Percentiles rank a stretch among this genome's conserved stretches.
Evolutionary conservation across 2,113 vertebrate genomes (phyloP).

Genomic region (Climacteris rufus): DNA sequence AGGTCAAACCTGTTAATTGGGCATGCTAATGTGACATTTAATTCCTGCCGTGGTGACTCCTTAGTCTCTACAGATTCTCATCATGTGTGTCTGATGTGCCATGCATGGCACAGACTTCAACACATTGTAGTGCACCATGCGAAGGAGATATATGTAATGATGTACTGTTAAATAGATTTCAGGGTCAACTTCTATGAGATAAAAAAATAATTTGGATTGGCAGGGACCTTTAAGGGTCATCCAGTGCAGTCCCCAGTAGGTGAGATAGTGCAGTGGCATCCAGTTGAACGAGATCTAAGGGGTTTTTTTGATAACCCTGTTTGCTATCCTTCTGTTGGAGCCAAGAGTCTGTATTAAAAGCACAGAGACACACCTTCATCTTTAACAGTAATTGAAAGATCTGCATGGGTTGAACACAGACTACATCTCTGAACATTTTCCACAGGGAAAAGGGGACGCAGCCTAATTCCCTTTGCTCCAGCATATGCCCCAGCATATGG

Average conservation of each 20-base stretch:
- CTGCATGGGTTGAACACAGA: neutral
- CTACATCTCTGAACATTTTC: neutral
- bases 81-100: neutral
- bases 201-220: neutral
- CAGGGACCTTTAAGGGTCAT: neutral
- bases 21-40: neutral
- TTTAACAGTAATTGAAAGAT: neutral
- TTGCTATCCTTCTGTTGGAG: neutral
- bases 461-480: neutral
- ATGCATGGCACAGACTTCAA: neutral
- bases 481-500: neutral
- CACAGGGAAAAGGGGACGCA: fast-evolving
- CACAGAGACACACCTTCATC: neutral
- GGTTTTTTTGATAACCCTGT: fast-evolving
- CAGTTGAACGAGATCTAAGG: neutral
- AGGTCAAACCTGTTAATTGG: neutral
- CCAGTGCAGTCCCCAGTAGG: neutral
- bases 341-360: neutral
- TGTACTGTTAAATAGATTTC: neutral
- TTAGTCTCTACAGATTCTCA: neutral
- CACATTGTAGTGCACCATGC: neutral
- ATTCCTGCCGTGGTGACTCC: neutral
- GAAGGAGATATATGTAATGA: neutral
- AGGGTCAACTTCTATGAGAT: neutral
- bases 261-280: neutral